A percentile compares a stretch with the other conserved stretches of the same genome.
phyloP scores from a whole-genome alignment of 2,113 vertebrate species.

The Theristicus caerulescens region DNA sequence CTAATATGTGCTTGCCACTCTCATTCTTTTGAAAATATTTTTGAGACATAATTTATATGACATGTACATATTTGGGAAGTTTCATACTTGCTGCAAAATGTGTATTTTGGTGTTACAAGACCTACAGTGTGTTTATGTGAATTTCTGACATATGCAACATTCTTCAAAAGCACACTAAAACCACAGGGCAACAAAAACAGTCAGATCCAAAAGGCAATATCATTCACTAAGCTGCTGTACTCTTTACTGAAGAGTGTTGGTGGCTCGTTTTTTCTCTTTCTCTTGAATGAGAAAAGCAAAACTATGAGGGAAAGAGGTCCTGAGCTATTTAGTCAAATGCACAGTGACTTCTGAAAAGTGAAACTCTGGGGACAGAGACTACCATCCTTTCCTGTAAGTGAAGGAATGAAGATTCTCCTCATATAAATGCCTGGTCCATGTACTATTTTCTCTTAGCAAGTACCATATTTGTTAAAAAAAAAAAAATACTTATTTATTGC shows the following conservation, averaged over 20 bases:
- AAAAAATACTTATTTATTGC: background rate
- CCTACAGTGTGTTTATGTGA: slow-evolving; percentile 10
- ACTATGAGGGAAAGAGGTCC: background rate
- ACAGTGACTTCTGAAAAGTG: background rate
- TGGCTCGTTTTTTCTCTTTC: background rate
- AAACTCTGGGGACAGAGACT: background rate
- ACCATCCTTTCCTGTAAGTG: background rate
- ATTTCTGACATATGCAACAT: background rate
- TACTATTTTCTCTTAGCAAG: background rate
- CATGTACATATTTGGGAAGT: background rate
- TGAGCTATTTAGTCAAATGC: background rate
- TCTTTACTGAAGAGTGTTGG: background rate
- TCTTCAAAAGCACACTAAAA: slow-evolving; percentile 19
- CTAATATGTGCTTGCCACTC: background rate
- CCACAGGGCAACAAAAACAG: background rate
- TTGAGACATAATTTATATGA: background rate
- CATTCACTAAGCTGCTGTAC: background rate
- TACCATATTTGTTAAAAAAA: background rate
- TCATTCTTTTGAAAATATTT: background rate
- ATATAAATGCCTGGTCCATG: background rate
- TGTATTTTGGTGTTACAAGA: slow-evolving; percentile 23
- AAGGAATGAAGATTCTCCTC: background rate
- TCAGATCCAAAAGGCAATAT: background rate
- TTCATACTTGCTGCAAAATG: background rate
- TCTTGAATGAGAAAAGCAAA: background rate